Evolutionary conservation across 2,888 invertebrate species (phyloP).

Genomic region (Argyresthia goedartella): DNA sequence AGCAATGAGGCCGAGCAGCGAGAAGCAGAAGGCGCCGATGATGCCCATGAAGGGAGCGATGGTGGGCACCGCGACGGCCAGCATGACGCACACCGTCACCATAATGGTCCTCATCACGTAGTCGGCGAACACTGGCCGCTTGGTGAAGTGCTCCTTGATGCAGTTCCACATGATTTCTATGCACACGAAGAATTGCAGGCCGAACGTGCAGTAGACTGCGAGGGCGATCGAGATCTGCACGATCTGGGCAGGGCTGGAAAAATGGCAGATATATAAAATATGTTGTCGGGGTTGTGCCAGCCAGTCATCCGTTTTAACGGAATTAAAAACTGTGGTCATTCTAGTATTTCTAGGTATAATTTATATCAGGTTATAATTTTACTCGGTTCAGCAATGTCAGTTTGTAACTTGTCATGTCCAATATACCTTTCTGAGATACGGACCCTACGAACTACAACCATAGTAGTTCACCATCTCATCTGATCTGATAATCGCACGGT

Average conservation of each 20-base stretch:
- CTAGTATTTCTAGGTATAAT: too few relatives aligned
- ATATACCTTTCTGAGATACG: too few relatives aligned
- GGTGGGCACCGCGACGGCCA: conserved; percentile 89
- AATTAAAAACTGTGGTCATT: too few relatives aligned
- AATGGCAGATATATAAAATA: conserved; percentile 22
- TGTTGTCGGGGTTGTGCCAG: neutral
- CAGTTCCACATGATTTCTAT: conserved; percentile 91
- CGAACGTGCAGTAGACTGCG: conserved; percentile 95
- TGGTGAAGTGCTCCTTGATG: conserved; percentile 79
- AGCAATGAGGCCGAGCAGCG: conserved; percentile 89
- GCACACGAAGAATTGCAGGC: conserved; percentile 97
- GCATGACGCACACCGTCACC: conserved; percentile 75
- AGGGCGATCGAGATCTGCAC: conserved; percentile 89
- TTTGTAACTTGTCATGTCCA: too few relatives aligned
- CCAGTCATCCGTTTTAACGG: too few relatives aligned
- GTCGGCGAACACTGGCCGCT: conserved; percentile 78
- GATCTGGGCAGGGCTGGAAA: conserved; percentile 83
- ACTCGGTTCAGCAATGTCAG: too few relatives aligned
- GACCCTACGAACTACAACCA: too few relatives aligned
- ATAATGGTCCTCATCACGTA: conserved; percentile 80
- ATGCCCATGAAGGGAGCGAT: conserved; percentile 92
- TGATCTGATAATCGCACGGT: too few relatives aligned
- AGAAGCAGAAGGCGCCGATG: conserved; percentile 94
- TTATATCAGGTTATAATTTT: too few relatives aligned
- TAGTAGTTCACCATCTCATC: too few relatives aligned